Evolutionary conservation across 1,140 invertebrate genomes (phyloP), one percentile per base, ranked within the genome.

Genomic region (Ridgeia piscesae): DNA sequence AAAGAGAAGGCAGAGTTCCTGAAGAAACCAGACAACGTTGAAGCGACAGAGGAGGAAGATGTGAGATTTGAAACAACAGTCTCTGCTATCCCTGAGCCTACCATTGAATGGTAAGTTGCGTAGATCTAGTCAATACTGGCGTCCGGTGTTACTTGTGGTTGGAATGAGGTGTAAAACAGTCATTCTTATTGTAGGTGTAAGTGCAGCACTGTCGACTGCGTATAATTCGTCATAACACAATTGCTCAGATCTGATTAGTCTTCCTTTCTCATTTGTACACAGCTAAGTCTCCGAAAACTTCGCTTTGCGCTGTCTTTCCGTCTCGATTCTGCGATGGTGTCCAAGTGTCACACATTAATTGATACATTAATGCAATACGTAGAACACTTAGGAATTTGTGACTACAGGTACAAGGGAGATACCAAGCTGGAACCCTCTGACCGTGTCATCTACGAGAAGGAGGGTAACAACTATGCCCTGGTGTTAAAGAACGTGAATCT

Each of bases 401-500:
- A 77, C 58, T 77, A 77, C 58, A 98, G 94, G 97, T 92, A 42
- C 94, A 96, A 97, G 90, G 97, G 96, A 34, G 96, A 97, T 1
- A 95, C 97, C 93, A 97, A 97, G 94, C 95, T 98, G 2, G 96
- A 96, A 92, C 97, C 97, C 35, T 95, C 95, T 31, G 94, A 95
- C 93, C 93, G 94, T 31, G 91, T 94, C 93, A 96, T 98, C 88
- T 97, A 98, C 94, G 98, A 99, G 94, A 98, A 98, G 95, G 98
- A 99, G 95, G 98, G 99, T 93, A 98, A 99, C 95, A 98, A 99
- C 94, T 99, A 99, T 0, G 97, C 97, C 31, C 98, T 99, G 95
- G 97, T 97, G 42, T 95, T 99, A 11, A 97, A 97, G 93, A 98
- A 98, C 96, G 96, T 98, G 35, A 97, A 97, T 93, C 97, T 98